These are phyloP conservation scores for Sinocyclocheilus anshuiensis DNA, from an alignment of 2,113 vertebrate genomes.

Conservation along the genomic window DNA sequence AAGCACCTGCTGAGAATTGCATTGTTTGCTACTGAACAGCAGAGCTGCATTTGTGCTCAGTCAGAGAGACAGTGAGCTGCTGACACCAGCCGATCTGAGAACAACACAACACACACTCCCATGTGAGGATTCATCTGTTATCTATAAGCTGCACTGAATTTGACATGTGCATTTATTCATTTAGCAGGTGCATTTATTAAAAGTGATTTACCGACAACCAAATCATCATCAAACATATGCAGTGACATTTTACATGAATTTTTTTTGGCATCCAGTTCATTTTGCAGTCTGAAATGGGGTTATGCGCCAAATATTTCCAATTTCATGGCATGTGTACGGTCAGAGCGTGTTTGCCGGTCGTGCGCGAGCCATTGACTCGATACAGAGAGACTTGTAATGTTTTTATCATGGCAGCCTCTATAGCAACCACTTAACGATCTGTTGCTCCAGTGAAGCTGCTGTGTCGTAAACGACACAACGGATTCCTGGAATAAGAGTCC, in stretches of 20 bases:
- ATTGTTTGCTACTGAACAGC: too few relatives aligned
- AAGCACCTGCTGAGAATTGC: too few relatives aligned
- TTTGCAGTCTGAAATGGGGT: background rate
- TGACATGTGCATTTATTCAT: background rate
- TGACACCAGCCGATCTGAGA: too few relatives aligned
- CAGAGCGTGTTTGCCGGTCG: background rate
- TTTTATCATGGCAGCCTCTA: constrained; percentile 24
- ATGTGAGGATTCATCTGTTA: too few relatives aligned
- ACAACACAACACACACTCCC: too few relatives aligned
- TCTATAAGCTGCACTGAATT: background rate
- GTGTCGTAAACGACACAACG: constrained; percentile 29
- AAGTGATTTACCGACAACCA: background rate
- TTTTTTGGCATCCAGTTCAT: background rate
- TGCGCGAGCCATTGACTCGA: background rate
- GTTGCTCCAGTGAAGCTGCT: constrained; percentile 32
- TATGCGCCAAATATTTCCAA: constrained; percentile 27
- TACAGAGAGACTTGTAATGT: background rate
- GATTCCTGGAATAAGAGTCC: constrained; percentile 10
- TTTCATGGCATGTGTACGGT: constrained; percentile 1
- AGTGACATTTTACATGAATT: background rate
- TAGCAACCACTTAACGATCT: constrained; percentile 39
- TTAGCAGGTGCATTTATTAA: background rate
- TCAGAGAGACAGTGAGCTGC: too few relatives aligned
- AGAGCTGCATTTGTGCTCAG: too few relatives aligned
- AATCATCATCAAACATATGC: background rate